These are phyloP conservation scores for Coregonus sp. DNA, from an alignment of 2,797 vertebrate species.

Conservation along the genomic window DNA sequence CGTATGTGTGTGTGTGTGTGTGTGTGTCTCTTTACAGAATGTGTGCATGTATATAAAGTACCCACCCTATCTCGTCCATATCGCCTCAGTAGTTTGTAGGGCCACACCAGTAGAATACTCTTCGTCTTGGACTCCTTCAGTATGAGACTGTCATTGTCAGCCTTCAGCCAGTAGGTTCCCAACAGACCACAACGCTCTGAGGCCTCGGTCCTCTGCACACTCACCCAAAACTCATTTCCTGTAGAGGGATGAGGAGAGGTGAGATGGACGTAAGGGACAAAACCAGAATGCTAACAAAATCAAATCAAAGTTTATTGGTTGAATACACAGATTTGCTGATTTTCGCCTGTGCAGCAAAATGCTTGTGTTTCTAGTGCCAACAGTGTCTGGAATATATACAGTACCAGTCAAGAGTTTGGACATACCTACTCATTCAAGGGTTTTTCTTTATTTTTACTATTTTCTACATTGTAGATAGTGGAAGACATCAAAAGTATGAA, in stretches of 20 bases:
- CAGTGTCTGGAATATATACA: too few relatives aligned
- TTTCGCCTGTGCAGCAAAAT: too few relatives aligned
- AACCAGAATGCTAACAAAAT: too few relatives aligned
- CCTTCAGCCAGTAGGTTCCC: conserved; percentile 86
- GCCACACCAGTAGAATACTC: conserved; percentile 83
- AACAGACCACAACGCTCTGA: conserved; percentile 86
- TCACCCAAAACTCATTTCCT: conserved; percentile 75
- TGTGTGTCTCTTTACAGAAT: background rate
- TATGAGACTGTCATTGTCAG: conserved; percentile 79
- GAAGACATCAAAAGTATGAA: too few relatives aligned
- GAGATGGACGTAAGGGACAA: too few relatives aligned
- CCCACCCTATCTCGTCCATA: conserved; percentile 93
- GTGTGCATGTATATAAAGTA: background rate
- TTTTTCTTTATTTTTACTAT: too few relatives aligned
- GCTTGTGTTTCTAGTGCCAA: too few relatives aligned
- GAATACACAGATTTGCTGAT: too few relatives aligned
- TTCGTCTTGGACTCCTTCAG: conserved; percentile 82
- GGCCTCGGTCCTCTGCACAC: conserved; percentile 87
- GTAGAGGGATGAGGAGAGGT: background rate
- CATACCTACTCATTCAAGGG: too few relatives aligned
- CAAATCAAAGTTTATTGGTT: too few relatives aligned
- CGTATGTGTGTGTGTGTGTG: conserved; percentile 10
- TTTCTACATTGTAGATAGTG: too few relatives aligned
- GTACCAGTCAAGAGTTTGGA: too few relatives aligned
- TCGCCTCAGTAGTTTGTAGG: conserved; percentile 91